These are phyloP conservation scores for Cisticola juncidis DNA, from an alignment of 2,113 vertebrate species.

Conservation along the genomic window DNA sequence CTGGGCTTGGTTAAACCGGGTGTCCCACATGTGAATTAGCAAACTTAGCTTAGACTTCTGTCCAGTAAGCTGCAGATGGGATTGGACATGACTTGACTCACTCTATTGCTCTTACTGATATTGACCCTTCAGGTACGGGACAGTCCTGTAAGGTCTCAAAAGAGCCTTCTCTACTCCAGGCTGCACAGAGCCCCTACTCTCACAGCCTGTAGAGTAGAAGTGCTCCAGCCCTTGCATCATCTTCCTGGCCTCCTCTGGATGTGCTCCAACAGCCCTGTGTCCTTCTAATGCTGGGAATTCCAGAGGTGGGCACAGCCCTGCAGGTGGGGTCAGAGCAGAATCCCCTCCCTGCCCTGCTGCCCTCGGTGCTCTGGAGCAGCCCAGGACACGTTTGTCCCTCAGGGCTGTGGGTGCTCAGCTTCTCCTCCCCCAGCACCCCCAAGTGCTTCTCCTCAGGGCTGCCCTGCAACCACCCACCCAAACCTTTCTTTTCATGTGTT, in stretches of 20 bases:
- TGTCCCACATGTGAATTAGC: not conserved
- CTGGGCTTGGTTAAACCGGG: not conserved
- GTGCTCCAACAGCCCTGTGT: not conserved
- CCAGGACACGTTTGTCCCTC: not conserved
- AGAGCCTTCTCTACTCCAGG: not conserved
- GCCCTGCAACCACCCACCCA: not conserved
- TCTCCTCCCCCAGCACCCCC: not conserved
- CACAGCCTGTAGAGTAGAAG: not conserved
- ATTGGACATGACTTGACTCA: not conserved
- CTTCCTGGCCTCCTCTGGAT: not conserved
- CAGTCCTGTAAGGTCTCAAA: not conserved
- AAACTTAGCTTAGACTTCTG: not conserved
- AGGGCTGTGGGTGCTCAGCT: not conserved
- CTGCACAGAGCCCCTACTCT: not conserved
- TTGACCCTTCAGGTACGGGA: not conserved
- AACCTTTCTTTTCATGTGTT: not conserved
- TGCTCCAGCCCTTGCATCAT: not conserved
- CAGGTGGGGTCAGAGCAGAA: not conserved
- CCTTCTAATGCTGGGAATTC: fast-evolving
- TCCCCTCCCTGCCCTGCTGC: not conserved
- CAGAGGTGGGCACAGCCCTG: not conserved
- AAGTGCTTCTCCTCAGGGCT: not conserved
- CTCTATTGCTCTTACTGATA: not conserved
- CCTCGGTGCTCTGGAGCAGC: not conserved
- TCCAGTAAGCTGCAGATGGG: not conserved